Evolutionary conservation across 2,113 vertebrate species (phyloP).

Genomic region (Uropsilus gracilis): DNA sequence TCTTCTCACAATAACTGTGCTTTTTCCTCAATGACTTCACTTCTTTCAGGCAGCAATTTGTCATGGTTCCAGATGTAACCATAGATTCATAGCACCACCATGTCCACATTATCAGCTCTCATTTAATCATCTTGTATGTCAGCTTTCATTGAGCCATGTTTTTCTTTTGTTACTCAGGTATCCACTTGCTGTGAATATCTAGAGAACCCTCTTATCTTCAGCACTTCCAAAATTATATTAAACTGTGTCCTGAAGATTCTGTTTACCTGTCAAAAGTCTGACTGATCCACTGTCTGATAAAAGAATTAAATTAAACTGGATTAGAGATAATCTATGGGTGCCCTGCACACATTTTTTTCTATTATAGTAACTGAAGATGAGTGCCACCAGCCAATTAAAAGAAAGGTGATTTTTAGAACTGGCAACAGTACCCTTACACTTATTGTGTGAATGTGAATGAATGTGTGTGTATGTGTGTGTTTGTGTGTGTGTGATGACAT

Average conservation of each 20-base stretch:
- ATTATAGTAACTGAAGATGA: not conserved
- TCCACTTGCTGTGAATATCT: not conserved
- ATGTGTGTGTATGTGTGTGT: not conserved
- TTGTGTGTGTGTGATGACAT: not conserved
- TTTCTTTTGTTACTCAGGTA: not conserved
- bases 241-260: not conserved
- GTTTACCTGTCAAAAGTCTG: not conserved
- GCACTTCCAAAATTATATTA: not conserved
- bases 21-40: not conserved
- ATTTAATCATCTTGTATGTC: not conserved
- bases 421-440: not conserved
- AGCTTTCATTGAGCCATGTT: not conserved
- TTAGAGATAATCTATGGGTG: not conserved
- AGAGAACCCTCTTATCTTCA: not conserved
- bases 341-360: not conserved
- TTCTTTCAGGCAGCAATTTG: not conserved
- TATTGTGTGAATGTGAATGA: not conserved
- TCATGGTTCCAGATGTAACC: too few relatives aligned
- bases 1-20: not conserved
- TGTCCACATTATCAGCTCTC: not conserved
- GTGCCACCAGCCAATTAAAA: not conserved
- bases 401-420: not conserved
- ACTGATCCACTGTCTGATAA: not conserved
- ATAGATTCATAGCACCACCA: fast-evolving
- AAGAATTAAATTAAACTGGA: not conserved